Evolutionary conservation across 2,113 vertebrate genomes (phyloP), one percentile per base, ranked within the genome.

Genomic region (Myrmophylax atrothorax): DNA sequence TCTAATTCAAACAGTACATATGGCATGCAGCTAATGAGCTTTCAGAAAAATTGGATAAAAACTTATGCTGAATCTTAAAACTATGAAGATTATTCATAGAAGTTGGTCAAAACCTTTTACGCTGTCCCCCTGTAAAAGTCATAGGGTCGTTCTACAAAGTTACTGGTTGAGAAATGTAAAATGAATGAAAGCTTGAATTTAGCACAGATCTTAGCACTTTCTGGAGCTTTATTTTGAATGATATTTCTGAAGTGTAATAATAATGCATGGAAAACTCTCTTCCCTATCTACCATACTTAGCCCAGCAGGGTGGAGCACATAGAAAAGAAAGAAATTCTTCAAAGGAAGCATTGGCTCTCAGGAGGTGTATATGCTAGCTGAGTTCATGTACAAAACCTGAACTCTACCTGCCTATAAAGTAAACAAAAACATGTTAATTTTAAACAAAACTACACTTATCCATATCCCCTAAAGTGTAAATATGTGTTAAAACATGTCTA

Each of bases 391-490:
- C 87, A 88, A 96, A 96, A 85, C 49, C 87, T 90, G 87, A 96
- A 96, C 59, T 70, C 35, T 94, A 88, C 68, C 87, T 95, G 93
- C 46, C 87, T 80, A 77, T 96, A 91, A 94, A 77, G 29, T 94
- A 93, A 96, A 96, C 75, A 96, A 95, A 96, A 96, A 88, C 67
- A 90, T 91, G 95, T 87, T 96, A 96, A 96, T 95, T 96, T 91
- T 94, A 94, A 95, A 94, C 87, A 97, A 96, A 96, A 95, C 78
- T 93, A 96, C 95, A 96, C 91, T 95, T 96, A 95, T 77, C 95
- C 75, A 29, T 89, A 89, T 87, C 26, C 38, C n/a, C 90, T 63
- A 87, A 94, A 91, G 93, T 89, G 73, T 73, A 94, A 94, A 92
- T 89, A 91, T 62, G 44, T 87, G 70, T 91, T 95, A 93, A 94